phyloP scores from a whole-genome alignment of 2,888 invertebrate species.

The Paralinhomoeus sp. region DNA sequence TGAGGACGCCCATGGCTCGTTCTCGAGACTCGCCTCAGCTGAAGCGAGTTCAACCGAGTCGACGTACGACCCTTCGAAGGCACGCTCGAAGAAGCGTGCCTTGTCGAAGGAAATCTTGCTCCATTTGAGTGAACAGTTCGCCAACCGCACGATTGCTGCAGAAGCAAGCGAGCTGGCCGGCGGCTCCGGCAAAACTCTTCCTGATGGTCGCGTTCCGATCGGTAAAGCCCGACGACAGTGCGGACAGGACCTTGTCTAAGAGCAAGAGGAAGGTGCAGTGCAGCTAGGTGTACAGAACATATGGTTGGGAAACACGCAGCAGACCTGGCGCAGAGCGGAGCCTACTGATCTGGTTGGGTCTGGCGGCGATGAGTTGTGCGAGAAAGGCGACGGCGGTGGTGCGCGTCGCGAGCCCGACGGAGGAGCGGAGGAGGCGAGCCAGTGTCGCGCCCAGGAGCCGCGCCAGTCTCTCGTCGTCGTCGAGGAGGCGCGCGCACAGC shows the following conservation, averaged over 20 bases:
- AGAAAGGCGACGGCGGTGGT: conserved; percentile 19
- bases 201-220: conserved; percentile 61
- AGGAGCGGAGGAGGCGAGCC: conserved; percentile 48
- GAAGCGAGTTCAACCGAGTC: no score
- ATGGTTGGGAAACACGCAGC: neutral
- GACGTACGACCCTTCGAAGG: no score
- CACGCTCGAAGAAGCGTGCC: no score
- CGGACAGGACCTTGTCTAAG: conserved; percentile 39
- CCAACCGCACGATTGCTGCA: no score
- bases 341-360: neutral
- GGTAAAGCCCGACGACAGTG: conserved; percentile 49
- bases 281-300: neutral
- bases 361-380: neutral
- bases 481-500: conserved; percentile 46
- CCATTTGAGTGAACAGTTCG: no score
- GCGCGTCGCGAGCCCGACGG: conserved; percentile 59
- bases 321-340: neutral
- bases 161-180: conserved; percentile 57
- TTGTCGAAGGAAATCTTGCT: no score
- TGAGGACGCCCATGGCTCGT: no score
- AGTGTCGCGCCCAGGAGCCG: conserved; percentile 52
- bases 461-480: conserved; percentile 49
- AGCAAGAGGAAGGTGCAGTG: neutral
- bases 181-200: conserved; percentile 55
- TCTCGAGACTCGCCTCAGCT: no score